phyloP scores from a whole-genome alignment of 1,140 invertebrate genomes.

The Cyclargus thomasi region DNA sequence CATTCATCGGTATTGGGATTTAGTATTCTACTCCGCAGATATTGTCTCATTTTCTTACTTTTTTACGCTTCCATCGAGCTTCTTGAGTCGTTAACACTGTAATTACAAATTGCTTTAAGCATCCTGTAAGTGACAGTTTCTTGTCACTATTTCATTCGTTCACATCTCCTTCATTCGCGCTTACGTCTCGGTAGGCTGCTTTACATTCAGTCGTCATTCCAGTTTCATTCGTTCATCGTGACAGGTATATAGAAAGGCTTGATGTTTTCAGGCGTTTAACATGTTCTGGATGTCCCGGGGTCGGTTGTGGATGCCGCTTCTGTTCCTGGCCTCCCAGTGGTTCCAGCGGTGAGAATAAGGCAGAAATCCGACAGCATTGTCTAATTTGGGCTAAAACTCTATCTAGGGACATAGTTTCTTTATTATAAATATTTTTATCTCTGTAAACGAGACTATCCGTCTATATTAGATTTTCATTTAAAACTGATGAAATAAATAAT shows the following conservation, averaged over 20 bases:
- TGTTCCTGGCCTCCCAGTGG: conserved; percentile 22
- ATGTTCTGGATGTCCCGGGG: conserved; percentile 1
- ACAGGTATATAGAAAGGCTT: background rate
- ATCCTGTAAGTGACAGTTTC: background rate
- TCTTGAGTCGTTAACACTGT: background rate
- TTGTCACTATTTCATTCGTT: background rate
- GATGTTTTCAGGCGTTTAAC: conserved; percentile 8
- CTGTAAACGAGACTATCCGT: no score
- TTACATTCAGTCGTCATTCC: no score
- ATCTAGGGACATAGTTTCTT: no score
- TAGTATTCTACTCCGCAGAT: background rate
- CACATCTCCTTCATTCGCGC: no score
- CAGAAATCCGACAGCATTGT: background rate
- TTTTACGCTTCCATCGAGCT: background rate
- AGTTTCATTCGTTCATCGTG: background rate
- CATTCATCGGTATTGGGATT: background rate
- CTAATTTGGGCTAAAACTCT: background rate
- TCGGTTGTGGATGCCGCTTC: background rate
- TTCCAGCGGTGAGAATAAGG: conserved; percentile 17
- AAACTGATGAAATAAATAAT: no score
- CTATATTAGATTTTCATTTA: no score
- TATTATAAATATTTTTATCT: no score
- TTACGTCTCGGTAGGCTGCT: no score
- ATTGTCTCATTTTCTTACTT: background rate
- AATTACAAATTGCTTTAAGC: background rate